A percentile compares a stretch with the other conserved stretches of the same genome.
Evolutionary conservation across 2,888 invertebrate genomes (phyloP).

Genomic region (Rhynchonema sp.): DNA sequence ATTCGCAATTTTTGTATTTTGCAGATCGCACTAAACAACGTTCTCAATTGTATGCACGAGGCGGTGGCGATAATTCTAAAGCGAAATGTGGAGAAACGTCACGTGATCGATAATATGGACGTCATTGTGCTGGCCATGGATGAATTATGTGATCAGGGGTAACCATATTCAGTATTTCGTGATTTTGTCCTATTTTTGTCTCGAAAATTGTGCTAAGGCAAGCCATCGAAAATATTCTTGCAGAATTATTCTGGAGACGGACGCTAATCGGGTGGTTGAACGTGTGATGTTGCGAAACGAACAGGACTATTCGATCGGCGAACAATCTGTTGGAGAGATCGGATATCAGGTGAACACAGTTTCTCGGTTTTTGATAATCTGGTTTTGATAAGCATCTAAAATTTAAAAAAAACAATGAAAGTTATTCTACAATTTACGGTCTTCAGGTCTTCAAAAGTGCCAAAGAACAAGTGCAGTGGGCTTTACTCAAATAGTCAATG

Average conservation of each 20-base stretch:
- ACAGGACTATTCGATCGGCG: background rate
- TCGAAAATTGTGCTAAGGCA: background rate
- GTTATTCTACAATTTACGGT: no score
- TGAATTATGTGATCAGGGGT: constrained; percentile 98
- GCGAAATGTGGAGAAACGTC: constrained; percentile 59
- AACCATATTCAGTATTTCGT: no score
- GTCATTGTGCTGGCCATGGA: constrained; percentile 86
- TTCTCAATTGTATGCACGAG: constrained; percentile 82
- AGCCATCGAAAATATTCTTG: no score
- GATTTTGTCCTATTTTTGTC: background rate
- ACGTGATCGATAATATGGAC: constrained; percentile 76
- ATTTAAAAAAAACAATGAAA: no score
- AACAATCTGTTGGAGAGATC: background rate
- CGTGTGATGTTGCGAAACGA: background rate
- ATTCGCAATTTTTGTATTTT: constrained; percentile 33
- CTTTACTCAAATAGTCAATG: background rate
- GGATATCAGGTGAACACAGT: background rate
- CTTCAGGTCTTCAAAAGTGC: background rate
- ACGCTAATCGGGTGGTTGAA: background rate
- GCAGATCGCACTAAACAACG: constrained; percentile 78
- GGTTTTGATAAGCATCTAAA: no score
- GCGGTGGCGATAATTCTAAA: constrained; percentile 68
- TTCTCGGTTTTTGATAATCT: no score
- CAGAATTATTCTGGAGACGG: background rate
- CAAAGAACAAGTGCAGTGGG: background rate